A percentile compares a stretch with the other conserved stretches of the same genome.
Evolutionary conservation across 2,797 vertebrate genomes (phyloP).

Genomic region (Gallirallus australis): DNA sequence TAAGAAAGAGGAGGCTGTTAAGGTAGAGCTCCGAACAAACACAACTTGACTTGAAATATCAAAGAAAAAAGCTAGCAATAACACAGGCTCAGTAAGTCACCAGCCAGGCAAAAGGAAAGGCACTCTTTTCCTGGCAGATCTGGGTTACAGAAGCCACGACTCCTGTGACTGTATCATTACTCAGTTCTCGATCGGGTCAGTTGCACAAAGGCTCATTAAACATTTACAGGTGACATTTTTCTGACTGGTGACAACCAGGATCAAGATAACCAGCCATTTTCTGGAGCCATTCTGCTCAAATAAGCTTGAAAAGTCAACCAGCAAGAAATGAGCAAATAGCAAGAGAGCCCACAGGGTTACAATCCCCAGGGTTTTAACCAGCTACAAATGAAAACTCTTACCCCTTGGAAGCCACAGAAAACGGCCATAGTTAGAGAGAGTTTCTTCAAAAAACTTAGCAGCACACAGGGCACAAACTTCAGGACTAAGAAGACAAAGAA

Average conservation of each 20-base stretch:
- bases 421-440: background rate
- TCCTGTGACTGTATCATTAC: background rate
- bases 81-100: background rate
- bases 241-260: slow-evolving; percentile 34
- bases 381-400: background rate
- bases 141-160: background rate
- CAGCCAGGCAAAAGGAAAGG: background rate
- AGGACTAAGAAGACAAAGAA: background rate
- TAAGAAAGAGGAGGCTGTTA: background rate
- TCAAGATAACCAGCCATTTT: slow-evolving; percentile 52
- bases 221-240: slow-evolving; percentile 62
- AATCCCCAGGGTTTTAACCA: background rate
- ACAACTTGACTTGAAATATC: background rate
- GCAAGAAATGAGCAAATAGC: slow-evolving; percentile 22
- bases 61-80: background rate
- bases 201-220: slow-evolving; percentile 65
- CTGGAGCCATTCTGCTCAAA: background rate
- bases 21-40: background rate
- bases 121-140: background rate
- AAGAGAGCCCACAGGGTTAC: background rate
- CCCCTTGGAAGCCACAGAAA: background rate
- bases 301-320: slow-evolving; percentile 20
- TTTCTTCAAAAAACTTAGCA: background rate
- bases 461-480: background rate
- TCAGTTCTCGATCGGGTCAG: background rate